A percentile compares a stretch with the other conserved stretches of the same genome.
phyloP scores from a whole-genome alignment of 2,888 invertebrate species.

The Hymenopus coronatus region DNA sequence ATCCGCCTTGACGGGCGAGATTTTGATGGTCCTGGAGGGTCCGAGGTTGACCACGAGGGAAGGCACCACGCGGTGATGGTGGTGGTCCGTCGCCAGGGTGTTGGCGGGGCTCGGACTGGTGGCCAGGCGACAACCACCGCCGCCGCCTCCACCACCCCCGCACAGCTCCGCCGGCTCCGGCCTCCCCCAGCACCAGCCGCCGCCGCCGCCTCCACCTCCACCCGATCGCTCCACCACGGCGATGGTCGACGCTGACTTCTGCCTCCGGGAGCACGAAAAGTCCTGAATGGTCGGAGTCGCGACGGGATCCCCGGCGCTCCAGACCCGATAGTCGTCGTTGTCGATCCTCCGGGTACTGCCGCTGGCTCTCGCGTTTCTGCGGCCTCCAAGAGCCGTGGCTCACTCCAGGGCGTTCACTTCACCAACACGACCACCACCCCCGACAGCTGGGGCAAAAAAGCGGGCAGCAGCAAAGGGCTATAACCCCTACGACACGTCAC shows the following conservation, averaged over 20 bases:
- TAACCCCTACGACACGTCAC: not conserved
- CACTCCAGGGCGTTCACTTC: not conserved
- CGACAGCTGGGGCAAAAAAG: not conserved
- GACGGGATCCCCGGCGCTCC: not conserved
- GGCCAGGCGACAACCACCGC: conserved; percentile 28
- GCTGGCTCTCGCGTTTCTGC: no score
- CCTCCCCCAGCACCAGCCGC: conserved; percentile 31
- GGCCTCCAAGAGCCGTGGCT: not conserved
- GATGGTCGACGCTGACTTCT: conserved; percentile 2
- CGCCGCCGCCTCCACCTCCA: conserved; percentile 27
- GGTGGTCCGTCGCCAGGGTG: conserved; percentile 36
- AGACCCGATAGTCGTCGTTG: not conserved
- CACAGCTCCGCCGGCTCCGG: conserved; percentile 8
- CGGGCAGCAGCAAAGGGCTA: not conserved
- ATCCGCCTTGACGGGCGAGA: conserved; percentile 53
- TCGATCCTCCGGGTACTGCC: no score
- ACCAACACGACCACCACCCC: not conserved
- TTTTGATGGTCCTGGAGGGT: conserved; percentile 46
- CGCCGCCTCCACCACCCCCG: conserved; percentile 24
- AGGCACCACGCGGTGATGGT: conserved; percentile 40
- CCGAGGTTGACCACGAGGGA: conserved; percentile 42
- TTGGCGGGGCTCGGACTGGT: conserved; percentile 36
- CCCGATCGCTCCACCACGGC: conserved; percentile 24
- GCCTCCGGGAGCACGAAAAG: not conserved
- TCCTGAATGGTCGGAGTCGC: not conserved